A percentile compares a stretch with the other conserved stretches of the same genome.
Evolutionary conservation across 2,888 invertebrate species (phyloP).

Genomic region (Archaeoteleia sp.): DNA sequence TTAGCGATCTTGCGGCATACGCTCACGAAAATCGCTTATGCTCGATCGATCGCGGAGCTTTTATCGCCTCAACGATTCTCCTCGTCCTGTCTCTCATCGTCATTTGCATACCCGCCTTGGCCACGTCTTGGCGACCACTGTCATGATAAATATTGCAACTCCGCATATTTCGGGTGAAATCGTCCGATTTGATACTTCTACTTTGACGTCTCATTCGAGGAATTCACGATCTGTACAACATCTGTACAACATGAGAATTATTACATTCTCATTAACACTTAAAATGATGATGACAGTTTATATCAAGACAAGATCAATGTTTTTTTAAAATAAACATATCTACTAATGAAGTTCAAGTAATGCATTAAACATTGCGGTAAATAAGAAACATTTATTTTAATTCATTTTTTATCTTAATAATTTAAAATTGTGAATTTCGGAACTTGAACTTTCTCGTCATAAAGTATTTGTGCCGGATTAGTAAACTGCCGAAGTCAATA

Average conservation of each 20-base stretch:
- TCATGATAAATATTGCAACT: conserved; percentile 30
- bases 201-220: conserved; percentile 9
- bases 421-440: too few species aligned
- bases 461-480: too few species aligned
- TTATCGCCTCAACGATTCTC: conserved; percentile 58
- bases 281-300: too few species aligned
- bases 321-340: too few species aligned
- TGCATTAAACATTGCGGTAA: too few species aligned
- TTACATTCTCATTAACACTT: too few species aligned
- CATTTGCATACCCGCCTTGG: conserved; percentile 62
- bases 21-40: conserved; percentile 56
- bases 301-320: too few species aligned
- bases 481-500: too few species aligned
- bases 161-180: conserved; percentile 29
- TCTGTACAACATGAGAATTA: conserved; percentile 4
- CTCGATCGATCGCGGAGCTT: conserved; percentile 60
- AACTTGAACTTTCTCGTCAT: too few species aligned
- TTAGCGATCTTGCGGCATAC: conserved; percentile 58
- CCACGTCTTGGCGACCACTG: conserved; percentile 37
- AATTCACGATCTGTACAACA: conserved; percentile 15
- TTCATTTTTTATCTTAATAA: too few species aligned
- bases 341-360: too few species aligned
- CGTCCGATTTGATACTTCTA: conserved; percentile 18
- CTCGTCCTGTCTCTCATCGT: conserved; percentile 37
- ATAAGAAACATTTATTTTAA: too few species aligned